phyloP scores from a whole-genome alignment of 2,797 vertebrate genomes.

The Carduelis carduelis region DNA sequence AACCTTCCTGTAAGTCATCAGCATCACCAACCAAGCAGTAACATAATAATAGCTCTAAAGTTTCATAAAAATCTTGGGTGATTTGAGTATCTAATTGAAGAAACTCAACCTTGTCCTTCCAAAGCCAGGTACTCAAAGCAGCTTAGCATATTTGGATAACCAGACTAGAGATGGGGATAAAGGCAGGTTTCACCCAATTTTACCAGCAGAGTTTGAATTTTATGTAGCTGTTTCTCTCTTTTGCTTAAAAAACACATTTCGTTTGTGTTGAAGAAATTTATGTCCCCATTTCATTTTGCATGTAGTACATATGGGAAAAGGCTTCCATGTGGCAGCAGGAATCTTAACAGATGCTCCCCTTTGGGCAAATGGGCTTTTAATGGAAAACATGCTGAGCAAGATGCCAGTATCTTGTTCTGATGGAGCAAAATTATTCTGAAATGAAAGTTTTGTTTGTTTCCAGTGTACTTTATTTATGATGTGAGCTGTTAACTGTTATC shows the following conservation, averaged over 20 bases:
- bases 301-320: constrained; percentile 3
- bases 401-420: constrained; percentile 3
- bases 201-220: neutral
- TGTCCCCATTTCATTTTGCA: constrained; percentile 24
- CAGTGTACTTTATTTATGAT: neutral
- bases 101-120: neutral
- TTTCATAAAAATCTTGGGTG: neutral
- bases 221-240: neutral
- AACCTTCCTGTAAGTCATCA: neutral
- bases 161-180: neutral
- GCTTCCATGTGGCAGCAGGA: constrained; percentile 39
- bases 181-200: neutral
- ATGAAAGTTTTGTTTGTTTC: neutral
- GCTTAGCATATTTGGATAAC: neutral
- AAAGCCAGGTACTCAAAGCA: neutral
- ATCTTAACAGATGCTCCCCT: constrained; percentile 42
- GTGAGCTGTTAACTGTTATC: neutral
- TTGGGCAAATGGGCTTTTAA: constrained; percentile 13
- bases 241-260: neutral
- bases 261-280: neutral
- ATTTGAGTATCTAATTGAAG: neutral
- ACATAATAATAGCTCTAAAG: neutral
- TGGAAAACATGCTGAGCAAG: constrained; percentile 28
- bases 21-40: neutral
- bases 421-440: constrained; percentile 8